Evolutionary conservation across 1,140 invertebrate species (phyloP), one percentile per base, ranked within the genome.

Genomic region (Pseudobourletiella spinata): DNA sequence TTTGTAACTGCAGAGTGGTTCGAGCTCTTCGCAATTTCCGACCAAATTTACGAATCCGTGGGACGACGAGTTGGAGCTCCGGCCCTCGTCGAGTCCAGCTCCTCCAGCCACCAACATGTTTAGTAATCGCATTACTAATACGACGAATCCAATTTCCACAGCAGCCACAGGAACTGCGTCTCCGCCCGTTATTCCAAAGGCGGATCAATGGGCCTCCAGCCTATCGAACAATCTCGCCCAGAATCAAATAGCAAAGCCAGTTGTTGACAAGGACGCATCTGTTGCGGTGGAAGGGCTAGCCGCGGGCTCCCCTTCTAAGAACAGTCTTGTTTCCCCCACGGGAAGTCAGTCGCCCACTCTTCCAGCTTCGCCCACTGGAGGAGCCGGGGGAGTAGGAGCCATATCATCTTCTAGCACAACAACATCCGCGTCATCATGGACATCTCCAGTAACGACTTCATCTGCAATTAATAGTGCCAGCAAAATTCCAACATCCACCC

Each of bases 11-110:
- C 32, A 39, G 32, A 39, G 32, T 39, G 32, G 32, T 11, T 39
- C 32, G 8, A 39, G 8, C 8, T 39, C 52, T 35, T 55, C 52
- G 6, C 29, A 28, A 20, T 50, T 60, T 25, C 42, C 61, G 1
- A 63, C 39, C 24, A 63, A 63, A 51, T 63, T 63, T 26, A 63
- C 61, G 28, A 63, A 63, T 42, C 61, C 61, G 22, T 59, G 64
- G 61, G 64, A 69, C 25, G 50, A 59, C 8, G 67, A 66, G 20
- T 55, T 57, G n/a, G 60, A 52, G 50, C 6, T 8, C 1, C 29
- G 6, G n/a, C 30, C 4, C 4, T 28, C 22, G 4, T 52, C n/a
- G 26, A 52, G 43, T 16, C 43, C 43, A 11, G 22, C 48, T 25
- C 18, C 6, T 6, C 24, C 48, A 51, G 6, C n/a, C n/a, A n/a